Evolutionary conservation across 2,888 invertebrate genomes (phyloP).

Genomic region (Syritta pipiens): DNA sequence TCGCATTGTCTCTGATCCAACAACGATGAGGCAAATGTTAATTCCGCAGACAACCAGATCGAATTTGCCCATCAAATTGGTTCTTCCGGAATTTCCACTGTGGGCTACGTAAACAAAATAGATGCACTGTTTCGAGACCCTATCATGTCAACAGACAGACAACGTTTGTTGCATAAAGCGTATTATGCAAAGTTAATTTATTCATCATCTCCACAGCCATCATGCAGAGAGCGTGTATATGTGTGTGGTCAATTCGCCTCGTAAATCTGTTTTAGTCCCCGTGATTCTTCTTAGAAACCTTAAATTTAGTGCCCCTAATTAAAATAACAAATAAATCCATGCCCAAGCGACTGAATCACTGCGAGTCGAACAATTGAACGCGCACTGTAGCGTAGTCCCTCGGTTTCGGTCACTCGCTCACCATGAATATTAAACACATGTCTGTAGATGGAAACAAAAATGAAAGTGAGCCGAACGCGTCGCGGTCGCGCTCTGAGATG

Average conservation of each 20-base stretch:
- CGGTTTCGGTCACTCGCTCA: slow-evolving; percentile 43
- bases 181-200: slow-evolving; percentile 4
- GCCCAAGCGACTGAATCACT: slow-evolving; percentile 2
- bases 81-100: too few species aligned
- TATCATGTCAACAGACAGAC: neutral
- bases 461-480: slow-evolving; percentile 63
- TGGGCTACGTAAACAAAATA: too few species aligned
- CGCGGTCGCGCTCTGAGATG: too few species aligned
- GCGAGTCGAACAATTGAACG: slow-evolving; percentile 32
- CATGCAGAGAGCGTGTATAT: too few species aligned
- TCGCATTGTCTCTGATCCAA: too few species aligned
- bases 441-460: slow-evolving; percentile 34
- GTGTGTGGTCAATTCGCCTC: too few species aligned
- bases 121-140: neutral
- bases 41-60: too few species aligned
- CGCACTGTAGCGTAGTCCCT: slow-evolving; percentile 41
- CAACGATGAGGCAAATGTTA: too few species aligned
- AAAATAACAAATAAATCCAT: slow-evolving; percentile 1
- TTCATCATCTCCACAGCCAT: too few species aligned
- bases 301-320: neutral
- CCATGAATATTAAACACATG: slow-evolving; percentile 43
- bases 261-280: too few species aligned
- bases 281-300: neutral
- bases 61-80: too few species aligned
- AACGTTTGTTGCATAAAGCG: neutral